Conservation (phyloP, 2,113 vertebrate species). For the Agelaius tricolor region DNA sequence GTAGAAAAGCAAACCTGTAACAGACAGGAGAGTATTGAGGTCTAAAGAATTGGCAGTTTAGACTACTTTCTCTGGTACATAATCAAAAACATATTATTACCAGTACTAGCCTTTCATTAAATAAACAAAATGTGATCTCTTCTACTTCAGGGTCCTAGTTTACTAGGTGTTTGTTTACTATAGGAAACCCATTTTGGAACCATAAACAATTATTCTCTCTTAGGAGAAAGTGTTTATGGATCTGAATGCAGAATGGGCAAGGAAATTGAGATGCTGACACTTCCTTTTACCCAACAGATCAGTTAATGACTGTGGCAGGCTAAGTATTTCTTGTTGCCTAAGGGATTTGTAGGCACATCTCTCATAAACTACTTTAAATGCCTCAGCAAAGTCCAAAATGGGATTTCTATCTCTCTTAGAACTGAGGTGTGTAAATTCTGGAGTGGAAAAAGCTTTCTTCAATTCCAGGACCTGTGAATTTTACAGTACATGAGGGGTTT, state of each 20-base stretch:
- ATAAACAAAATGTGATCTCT: conserved; percentile 3
- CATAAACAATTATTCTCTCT: background rate
- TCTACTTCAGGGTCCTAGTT: background rate
- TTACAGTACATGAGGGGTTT: background rate
- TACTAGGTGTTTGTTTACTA: background rate
- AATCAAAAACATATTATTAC: conserved; percentile 18
- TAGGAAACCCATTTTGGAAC: background rate
- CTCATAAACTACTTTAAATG: background rate
- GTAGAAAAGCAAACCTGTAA: background rate
- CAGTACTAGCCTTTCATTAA: background rate
- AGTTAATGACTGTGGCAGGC: background rate
- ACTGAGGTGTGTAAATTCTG: background rate
- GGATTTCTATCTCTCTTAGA: background rate
- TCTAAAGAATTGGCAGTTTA: conserved; percentile 30
- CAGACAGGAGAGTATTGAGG: background rate
- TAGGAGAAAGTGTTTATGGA: background rate
- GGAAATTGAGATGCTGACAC: background rate
- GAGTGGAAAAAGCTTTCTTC: background rate
- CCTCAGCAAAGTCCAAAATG: background rate
- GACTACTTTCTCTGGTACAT: background rate
- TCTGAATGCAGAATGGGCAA: background rate
- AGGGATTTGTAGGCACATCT: background rate
- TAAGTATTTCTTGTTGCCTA: background rate
- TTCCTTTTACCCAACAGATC: background rate
- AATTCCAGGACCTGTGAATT: background rate